Conservation (phyloP, 2,113 vertebrate species). For the Hystrix brachyura region DNA sequence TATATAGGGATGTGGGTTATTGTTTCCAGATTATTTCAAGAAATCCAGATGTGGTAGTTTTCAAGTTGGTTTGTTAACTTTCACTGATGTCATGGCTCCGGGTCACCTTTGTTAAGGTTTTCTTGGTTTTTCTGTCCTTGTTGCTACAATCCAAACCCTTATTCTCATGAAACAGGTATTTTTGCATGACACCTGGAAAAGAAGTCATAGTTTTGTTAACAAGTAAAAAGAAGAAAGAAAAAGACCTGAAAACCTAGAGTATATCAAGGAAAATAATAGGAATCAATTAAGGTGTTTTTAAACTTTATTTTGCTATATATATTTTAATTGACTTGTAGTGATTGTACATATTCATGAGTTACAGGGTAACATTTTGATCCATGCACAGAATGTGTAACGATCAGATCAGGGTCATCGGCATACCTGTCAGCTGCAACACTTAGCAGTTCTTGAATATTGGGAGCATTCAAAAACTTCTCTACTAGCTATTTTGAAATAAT, state of each 20-base stretch:
- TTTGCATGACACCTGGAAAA: not conserved
- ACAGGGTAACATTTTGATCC: not conserved
- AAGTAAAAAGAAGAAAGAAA: not conserved
- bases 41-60: not conserved
- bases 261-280: not conserved
- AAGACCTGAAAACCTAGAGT: not conserved
- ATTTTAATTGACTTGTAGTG: not conserved
- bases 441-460: not conserved
- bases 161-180: not conserved
- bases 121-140: not conserved
- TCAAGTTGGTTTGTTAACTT: not conserved
- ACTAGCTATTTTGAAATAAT: not conserved
- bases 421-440: not conserved
- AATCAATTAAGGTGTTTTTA: not conserved
- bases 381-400: not conserved
- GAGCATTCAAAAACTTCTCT: not conserved
- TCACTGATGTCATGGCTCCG: not conserved
- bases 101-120: not conserved
- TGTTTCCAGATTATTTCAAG: not conserved
- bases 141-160: not conserved
- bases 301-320: not conserved
- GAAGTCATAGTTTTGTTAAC: not conserved
- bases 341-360: not conserved
- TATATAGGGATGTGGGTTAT: not conserved
- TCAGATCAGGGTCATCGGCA: not conserved